Evolutionary conservation across 2,797 vertebrate genomes (phyloP), one percentile per base, ranked within the genome.

Genomic region (Sebastes kiyomatsui): DNA sequence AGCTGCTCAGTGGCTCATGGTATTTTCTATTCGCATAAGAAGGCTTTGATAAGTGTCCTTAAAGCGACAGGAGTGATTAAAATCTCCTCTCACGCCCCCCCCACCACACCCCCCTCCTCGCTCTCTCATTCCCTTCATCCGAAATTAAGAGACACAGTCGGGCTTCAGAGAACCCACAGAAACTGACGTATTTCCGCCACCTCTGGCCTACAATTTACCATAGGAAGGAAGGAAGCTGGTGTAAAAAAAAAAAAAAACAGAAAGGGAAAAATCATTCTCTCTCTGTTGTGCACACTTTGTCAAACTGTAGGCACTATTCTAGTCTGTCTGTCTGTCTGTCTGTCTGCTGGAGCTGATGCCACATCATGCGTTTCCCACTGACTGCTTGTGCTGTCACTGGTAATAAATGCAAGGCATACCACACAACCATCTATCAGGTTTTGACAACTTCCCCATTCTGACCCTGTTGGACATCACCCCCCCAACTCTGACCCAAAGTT

Each of bases 151-250:
- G 93, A 92, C 86, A 92, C 93, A 91, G 94, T 92, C 94, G 91
- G 85, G 81, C 92, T 93, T 90, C 87, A 87, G 85, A 91, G 88
- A 94, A 90, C 83, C 90, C 85, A 93, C 92, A 90, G 66, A 96
- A 96, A 96, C 95, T 96, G 96, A 93, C 96, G 95, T 94, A 95
- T 95, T 97, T 97, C 96, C 95, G 92, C 95, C 91, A 96, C 95
- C 92, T 90, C 93, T 90, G 93, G 90, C 83, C 89, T 75, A 77
- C 87, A 90, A 93, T 95, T 96, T 93, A 94, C 94, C 92, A 91
- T 71, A 95, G 96, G 95, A 97, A 96, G 95, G 86, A 87, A 91
- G 95, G 86, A 87, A 91, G 92, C 87, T 90, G 89, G 81, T 92
- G 94, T 93, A 69, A 78, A 75, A 90, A 88, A 38, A 33, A 86